phyloP scores from a whole-genome alignment of 2,888 invertebrate species.

The Ganaspis brasiliensis region DNA sequence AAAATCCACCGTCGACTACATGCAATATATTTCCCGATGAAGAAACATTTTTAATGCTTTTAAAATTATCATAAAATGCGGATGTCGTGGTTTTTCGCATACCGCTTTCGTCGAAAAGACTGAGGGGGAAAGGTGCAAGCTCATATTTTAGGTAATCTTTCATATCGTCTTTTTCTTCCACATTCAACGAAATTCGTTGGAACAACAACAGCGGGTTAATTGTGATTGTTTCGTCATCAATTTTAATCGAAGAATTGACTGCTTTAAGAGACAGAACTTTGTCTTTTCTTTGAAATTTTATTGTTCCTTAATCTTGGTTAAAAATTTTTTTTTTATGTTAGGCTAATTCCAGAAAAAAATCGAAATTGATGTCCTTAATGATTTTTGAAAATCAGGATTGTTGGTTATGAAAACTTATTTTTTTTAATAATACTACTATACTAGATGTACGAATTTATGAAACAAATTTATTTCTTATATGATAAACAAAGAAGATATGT shows the following conservation, averaged over 20 bases:
- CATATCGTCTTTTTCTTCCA: constrained; percentile 62
- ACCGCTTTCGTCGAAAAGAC: constrained; percentile 59
- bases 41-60: constrained; percentile 57
- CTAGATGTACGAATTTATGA: no score
- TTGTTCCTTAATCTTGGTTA: background rate
- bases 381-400: no score
- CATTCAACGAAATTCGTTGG: constrained; percentile 70
- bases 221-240: no score
- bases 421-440: no score
- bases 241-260: constrained; percentile 58
- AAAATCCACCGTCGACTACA: constrained; percentile 68
- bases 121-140: constrained; percentile 54
- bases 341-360: no score
- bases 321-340: background rate
- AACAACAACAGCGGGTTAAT: no score
- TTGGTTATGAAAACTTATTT: no score
- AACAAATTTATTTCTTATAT: no score
- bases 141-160: constrained; percentile 62
- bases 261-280: background rate
- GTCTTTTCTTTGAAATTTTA: background rate
- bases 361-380: no score
- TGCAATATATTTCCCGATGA: constrained; percentile 63
- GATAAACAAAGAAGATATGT: no score
- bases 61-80: constrained; percentile 50
- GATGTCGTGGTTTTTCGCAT: constrained; percentile 60